Evolutionary conservation across 2,113 vertebrate genomes (phyloP).

Genomic region (Chionodraco myersi): DNA sequence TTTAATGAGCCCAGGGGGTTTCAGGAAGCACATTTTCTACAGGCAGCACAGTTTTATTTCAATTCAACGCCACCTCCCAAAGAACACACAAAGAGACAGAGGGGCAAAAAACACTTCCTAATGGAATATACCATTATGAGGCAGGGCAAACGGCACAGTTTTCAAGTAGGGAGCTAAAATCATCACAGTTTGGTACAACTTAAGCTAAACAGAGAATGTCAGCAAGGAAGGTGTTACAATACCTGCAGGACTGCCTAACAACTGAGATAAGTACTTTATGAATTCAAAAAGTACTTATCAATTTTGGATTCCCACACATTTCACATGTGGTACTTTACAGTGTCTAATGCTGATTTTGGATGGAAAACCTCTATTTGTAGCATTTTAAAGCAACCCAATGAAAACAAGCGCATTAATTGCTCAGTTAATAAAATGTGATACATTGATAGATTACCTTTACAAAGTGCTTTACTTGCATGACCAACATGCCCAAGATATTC

Average conservation of each 20-base stretch:
- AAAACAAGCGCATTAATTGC: background rate
- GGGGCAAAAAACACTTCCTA: constrained; percentile 25
- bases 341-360: background rate
- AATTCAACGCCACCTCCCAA: constrained; percentile 18
- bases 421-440: background rate
- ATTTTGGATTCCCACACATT: constrained; percentile 22
- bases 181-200: constrained; percentile 5
- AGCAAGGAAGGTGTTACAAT: background rate
- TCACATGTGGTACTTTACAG: background rate
- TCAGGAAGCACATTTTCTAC: constrained; percentile 56
- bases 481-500: background rate
- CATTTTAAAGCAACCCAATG: too few species aligned
- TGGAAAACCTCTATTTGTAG: too few species aligned
- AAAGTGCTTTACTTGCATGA: background rate
- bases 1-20: constrained; percentile 66
- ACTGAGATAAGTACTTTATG: background rate
- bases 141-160: background rate
- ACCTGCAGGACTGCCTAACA: constrained; percentile 16
- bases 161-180: constrained; percentile 14
- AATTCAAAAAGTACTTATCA: too few species aligned
- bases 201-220: constrained; percentile 34
- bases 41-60: constrained; percentile 60
- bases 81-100: constrained; percentile 16
- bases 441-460: too few species aligned
- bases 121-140: constrained; percentile 57